Conservation (phyloP, 2,797 vertebrate species). For the Pseudomugil tenellus region DNA sequence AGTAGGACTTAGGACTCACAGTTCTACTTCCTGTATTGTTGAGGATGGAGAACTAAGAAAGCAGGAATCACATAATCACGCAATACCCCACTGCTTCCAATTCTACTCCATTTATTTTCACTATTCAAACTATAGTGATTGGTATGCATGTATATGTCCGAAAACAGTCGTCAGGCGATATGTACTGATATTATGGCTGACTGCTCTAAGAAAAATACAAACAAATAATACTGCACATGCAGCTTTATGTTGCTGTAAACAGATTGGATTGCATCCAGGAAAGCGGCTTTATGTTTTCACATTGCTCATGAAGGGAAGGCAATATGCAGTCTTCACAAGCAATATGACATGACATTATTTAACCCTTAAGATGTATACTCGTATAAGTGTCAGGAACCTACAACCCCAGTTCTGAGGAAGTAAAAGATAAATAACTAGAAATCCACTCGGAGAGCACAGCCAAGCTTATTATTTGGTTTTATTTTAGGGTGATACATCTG, state of each 20-base stretch:
- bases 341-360: constrained; percentile 1
- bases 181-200: constrained; percentile 1
- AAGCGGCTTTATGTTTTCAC: neutral
- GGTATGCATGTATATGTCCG: constrained; percentile 10
- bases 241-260: neutral
- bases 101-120: constrained; percentile 23
- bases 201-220: neutral
- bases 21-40: constrained; percentile 14
- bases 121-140: neutral
- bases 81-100: constrained; percentile 45
- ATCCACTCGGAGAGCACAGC: too few relatives aligned
- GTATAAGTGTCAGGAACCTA: neutral
- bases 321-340: neutral
- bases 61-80: constrained; percentile 36
- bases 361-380: neutral
- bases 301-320: too few relatives aligned
- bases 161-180: neutral
- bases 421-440: too few relatives aligned
- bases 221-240: neutral
- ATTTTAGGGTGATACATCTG: too few relatives aligned
- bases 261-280: neutral
- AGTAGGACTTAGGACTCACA: constrained; percentile 20
- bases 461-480: too few relatives aligned
- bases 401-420: neutral
- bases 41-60: constrained; percentile 28